Conservation (phyloP, 2,113 vertebrate species). For the Dromiciops gliroides region DNA sequence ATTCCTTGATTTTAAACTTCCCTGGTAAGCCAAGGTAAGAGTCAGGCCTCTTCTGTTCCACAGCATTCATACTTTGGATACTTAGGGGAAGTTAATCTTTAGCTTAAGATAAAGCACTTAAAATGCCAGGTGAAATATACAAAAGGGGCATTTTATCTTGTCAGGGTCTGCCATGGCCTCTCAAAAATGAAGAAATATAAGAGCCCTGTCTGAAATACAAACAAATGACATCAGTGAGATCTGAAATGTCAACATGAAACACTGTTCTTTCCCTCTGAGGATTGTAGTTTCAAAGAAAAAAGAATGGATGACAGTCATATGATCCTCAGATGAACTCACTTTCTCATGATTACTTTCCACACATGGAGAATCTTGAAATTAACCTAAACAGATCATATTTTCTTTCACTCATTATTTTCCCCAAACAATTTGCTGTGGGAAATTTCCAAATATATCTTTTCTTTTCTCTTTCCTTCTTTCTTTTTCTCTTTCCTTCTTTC, state of each 20-base stretch:
- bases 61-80: not conserved
- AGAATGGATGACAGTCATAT: constrained; percentile 35
- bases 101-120: constrained; percentile 26
- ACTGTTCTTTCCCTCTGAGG: constrained; percentile 28
- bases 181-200: constrained; percentile 45
- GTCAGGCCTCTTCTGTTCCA: not conserved
- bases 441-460: not conserved
- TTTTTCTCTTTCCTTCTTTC: too few species aligned
- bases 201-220: constrained; percentile 48
- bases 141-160: constrained; percentile 42
- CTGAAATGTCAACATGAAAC: constrained; percentile 62
- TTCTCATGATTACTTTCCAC: constrained; percentile 52
- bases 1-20: not conserved
- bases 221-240: constrained; percentile 47
- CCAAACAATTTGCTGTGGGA: not conserved
- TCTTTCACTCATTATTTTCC: not conserved
- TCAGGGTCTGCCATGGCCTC: constrained; percentile 37
- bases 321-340: constrained; percentile 37
- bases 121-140: not conserved
- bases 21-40: not conserved
- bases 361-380: not conserved
- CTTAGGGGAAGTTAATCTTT: not conserved
- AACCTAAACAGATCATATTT: not conserved
- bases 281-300: constrained; percentile 53
- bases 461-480: too few species aligned